Base-by-base conservation (phyloP, 1,140 invertebrate species). In the Drosophila kanapiae region DNA sequence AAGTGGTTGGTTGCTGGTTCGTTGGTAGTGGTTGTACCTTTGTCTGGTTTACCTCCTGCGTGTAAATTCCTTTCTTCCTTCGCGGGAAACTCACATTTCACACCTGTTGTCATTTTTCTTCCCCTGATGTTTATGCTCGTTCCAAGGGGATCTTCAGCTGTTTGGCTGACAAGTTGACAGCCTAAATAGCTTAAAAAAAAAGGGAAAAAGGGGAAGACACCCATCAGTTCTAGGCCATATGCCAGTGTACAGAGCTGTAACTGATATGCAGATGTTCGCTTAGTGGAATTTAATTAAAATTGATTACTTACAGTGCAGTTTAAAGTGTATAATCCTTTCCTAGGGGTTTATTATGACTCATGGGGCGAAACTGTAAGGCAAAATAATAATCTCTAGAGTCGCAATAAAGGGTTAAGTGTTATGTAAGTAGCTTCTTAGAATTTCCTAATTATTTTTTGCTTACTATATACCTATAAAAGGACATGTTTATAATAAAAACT, bases 21-120 rank as follows among this genome's bases (percentile, higher is more conserved):
- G 31, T 1, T 53, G 29, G 31, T 35, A 11, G 16, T 54, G 16
- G 13, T 51, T 6, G 27, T 14, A 23, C 47, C 61, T 65, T 71
- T 53, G 69, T 49, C 38, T 43, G 45, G 42, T 53, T 63, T 18
- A 40, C 45, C 47, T 51, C 43, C 53, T 79, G 64, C 54, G 65
- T 80, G 56, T 49, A 61, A 61, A 54, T 63, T 31, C 45, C 62
- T 33, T 71, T 63, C 45, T 63, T 37, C 45, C 65, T 45, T 71
- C 67, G 76, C 71, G 76, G 54, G 35, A 42, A 57, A 51, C 78
- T 65, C 54, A 38, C 72, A 69, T 70, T 88, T 87, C 84, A 70
- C 84, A 87, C 84, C 84, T 87, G 84, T 80, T 88, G 62, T 71
- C 65, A 82, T 74, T 51, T 78, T 62, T 54, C 57, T 78, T 18